These are phyloP conservation scores for Myopa tessellatipennis DNA, from an alignment of 2,888 invertebrate genomes.

Conservation along the genomic window DNA sequence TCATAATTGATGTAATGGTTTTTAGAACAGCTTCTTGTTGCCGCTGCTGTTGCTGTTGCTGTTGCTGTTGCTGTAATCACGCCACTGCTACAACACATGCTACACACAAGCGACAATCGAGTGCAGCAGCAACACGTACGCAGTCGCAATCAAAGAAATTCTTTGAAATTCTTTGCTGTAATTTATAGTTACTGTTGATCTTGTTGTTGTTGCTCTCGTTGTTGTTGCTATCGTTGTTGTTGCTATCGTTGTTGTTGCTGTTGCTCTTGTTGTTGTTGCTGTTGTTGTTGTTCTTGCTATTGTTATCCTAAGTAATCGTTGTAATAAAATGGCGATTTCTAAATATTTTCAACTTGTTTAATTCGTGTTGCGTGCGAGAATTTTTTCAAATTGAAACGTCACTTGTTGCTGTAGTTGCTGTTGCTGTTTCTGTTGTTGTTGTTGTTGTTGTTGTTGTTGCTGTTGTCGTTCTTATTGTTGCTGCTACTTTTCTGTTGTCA, in stretches of 20 bases:
- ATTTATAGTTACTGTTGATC: background rate
- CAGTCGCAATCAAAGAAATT: conserved; percentile 16
- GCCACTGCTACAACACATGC: background rate
- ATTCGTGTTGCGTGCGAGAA: background rate
- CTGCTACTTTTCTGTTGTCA: background rate
- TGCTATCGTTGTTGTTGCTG: conserved; percentile 9
- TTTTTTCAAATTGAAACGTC: conserved; percentile 23
- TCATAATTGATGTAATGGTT: conserved; percentile 13
- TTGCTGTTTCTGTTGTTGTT: background rate
- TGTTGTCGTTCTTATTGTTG: background rate
- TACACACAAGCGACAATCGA: background rate
- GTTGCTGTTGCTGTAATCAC: conserved; percentile 1
- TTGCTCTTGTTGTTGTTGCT: background rate
- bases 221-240: background rate
- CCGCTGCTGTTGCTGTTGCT: background rate
- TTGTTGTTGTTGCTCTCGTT: background rate
- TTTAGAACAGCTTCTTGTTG: background rate
- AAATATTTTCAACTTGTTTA: conserved; percentile 1
- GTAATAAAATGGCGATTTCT: background rate
- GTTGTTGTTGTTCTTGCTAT: background rate
- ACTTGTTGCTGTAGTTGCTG: background rate
- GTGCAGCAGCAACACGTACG: background rate
- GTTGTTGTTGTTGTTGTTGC: background rate
- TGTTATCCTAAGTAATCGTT: background rate
- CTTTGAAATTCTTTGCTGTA: background rate